Base-by-base conservation (phyloP, 2,113 vertebrate genomes). In the Phalacrocorax brasilianus region DNA sequence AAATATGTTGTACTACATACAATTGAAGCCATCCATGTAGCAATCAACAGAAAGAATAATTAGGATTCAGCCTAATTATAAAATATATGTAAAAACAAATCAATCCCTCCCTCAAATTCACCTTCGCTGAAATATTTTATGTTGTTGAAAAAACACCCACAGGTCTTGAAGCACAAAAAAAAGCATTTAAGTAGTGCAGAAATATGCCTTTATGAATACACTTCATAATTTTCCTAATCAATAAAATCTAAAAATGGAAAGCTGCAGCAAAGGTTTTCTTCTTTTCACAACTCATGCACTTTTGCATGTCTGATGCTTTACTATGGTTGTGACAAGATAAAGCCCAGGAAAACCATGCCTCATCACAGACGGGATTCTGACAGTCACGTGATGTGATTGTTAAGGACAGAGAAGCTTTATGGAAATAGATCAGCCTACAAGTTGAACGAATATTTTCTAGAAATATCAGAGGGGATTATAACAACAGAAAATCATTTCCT, bases 361-460 rank as follows among this genome's bases (percentile, higher is more conserved):
- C 85, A 85, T 85, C 87, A 38, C 81, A 91, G 73, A 67, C 40
- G 52, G 55, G 4, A 19, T 91, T 62, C 89, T 91, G 95, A 95
- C 94, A 95, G 85, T 16, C 4, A 17, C 77, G 70, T n/a, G 66
- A 89, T 0, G 3, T 79, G 95, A 94, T 89, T 91, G 89, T 66
- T 85, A 42, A 89, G 92, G 91, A 93, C 80, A 85, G 84, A 82
- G 62, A 33, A 95, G 92, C 74, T 75, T 84, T 85, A 85, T 88
- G 89, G 96, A 96, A 97, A 95, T 70, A 66, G 56, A 86, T 80
- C 88, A 84, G 61, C 62, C 91, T 79, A 65, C 80, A 66, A 89
- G 77, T 75, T 89, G 85, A 95, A 96, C 66, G 85, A 87, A 44
- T 82, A 85, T 85, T 91, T 94, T 50, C 92, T 82, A 66, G 70